Evolutionary conservation across 2,797 vertebrate genomes (phyloP).

Genomic region (Valencia hispanica): DNA sequence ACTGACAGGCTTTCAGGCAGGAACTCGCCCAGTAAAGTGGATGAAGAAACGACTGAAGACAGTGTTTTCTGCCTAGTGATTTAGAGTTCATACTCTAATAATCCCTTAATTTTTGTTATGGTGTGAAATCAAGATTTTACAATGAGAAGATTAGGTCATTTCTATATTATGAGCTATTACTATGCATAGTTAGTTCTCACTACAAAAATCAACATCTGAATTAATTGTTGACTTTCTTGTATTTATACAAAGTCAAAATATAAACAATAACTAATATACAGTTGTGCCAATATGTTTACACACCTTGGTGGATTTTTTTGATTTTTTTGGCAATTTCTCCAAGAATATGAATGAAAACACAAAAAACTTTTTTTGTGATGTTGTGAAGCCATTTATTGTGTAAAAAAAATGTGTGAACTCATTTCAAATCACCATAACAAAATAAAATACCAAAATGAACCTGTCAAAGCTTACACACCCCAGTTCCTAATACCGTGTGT

Average conservation of each 20-base stretch:
- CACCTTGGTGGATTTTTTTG: too few species aligned
- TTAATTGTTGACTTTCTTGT: not conserved
- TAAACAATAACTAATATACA: too few species aligned
- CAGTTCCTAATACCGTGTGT: too few species aligned
- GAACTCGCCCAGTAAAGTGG: constrained; percentile 10
- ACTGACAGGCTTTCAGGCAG: constrained; percentile 36
- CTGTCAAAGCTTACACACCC: too few species aligned
- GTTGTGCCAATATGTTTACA: too few species aligned
- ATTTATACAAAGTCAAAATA: not conserved
- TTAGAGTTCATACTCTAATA: constrained; percentile 11
- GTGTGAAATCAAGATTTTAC: constrained; percentile 4
- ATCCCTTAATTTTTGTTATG: not conserved
- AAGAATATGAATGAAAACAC: too few species aligned
- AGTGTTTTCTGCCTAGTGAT: not conserved
- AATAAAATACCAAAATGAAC: too few species aligned
- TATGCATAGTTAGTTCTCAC: not conserved
- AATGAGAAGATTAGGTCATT: not conserved
- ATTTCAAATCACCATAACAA: too few species aligned
- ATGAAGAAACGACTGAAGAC: not conserved
- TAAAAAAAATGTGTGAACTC: too few species aligned
- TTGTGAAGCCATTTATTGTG: too few species aligned
- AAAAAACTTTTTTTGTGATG: too few species aligned
- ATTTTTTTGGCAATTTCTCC: too few species aligned
- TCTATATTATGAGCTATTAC: not conserved
- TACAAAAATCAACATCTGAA: not conserved